Conservation (phyloP, 2,888 invertebrate species). For the Oxytorus armatus region DNA sequence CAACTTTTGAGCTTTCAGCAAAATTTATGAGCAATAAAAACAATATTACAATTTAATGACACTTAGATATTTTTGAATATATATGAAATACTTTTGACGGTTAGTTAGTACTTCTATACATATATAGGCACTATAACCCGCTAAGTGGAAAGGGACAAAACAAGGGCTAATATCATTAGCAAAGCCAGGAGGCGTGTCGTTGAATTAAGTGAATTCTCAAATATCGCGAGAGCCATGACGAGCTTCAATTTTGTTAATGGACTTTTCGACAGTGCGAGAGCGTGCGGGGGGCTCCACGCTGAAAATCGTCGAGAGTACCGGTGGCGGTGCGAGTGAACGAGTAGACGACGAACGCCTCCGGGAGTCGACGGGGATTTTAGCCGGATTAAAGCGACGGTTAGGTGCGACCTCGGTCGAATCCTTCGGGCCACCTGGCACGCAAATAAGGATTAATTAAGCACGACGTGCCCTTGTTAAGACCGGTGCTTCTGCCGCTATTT, state of each 20-base stretch:
- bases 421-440: slow-evolving; percentile 68
- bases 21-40: too few species aligned
- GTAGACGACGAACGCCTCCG: slow-evolving; percentile 23
- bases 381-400: slow-evolving; percentile 71
- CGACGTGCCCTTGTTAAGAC: slow-evolving; percentile 49
- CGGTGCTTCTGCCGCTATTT: slow-evolving; percentile 37
- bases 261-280: slow-evolving; percentile 67
- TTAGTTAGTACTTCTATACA: neutral
- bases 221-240: slow-evolving; percentile 60
- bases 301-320: slow-evolving; percentile 38
- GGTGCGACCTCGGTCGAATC: slow-evolving; percentile 66
- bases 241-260: slow-evolving; percentile 77
- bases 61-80: neutral
- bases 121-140: neutral
- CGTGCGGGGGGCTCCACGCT: slow-evolving; percentile 12
- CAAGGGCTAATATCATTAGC: slow-evolving; percentile 45
- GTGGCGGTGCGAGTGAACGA: slow-evolving; percentile 6
- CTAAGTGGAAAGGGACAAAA: neutral
- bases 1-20: too few species aligned
- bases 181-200: slow-evolving; percentile 44
- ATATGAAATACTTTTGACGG: neutral
- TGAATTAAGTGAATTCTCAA: slow-evolving; percentile 62
- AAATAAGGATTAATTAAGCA: slow-evolving; percentile 76
- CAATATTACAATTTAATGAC: too few species aligned
- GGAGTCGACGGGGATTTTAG: slow-evolving; percentile 64